Evolutionary conservation across 2,797 vertebrate genomes (phyloP).

Genomic region (Melanotaenia boesemani): DNA sequence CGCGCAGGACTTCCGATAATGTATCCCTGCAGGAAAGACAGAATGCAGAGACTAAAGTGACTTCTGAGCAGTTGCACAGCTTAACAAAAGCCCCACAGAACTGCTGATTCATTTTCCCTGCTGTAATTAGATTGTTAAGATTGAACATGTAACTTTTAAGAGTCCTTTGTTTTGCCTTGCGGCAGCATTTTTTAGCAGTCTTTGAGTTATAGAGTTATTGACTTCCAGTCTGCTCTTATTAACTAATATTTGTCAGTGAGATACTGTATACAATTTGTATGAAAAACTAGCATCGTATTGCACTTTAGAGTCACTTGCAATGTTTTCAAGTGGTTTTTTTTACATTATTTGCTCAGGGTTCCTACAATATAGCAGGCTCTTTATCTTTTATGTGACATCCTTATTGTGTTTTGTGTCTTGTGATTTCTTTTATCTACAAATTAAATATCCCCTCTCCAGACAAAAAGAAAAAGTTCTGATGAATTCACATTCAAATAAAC

Average conservation of each 20-base stretch:
- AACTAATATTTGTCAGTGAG: conserved; percentile 37
- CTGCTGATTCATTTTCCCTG: background rate
- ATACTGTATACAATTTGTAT: conserved; percentile 18
- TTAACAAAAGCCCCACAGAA: background rate
- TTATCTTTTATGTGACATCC: conserved; percentile 6
- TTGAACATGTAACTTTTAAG: conserved; percentile 15
- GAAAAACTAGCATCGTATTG: conserved; percentile 39
- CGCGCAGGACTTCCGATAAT: conserved; percentile 96
- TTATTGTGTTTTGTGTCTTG: conserved; percentile 33
- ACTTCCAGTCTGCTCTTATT: conserved; percentile 52
- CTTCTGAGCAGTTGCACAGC: background rate
- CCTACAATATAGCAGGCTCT: background rate
- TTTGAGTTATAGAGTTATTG: conserved; percentile 29
- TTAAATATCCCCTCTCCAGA: conserved; percentile 1
- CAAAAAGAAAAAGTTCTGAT: conserved; percentile 16
- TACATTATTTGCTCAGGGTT: conserved; percentile 13
- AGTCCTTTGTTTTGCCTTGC: conserved; percentile 13
- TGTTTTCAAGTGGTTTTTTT: conserved; percentile 20
- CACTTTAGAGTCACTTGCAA: conserved; percentile 10
- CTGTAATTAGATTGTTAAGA: conserved; percentile 43
- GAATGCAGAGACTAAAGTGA: background rate
- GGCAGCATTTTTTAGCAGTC: conserved; percentile 41
- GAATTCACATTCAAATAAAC: conserved; percentile 37
- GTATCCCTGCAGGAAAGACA: conserved; percentile 82
- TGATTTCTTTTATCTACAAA: conserved; percentile 29